Evolutionary conservation across 92 coral and sea anemone genomes (phyloP).

Genomic region (Palythoa grandis): DNA sequence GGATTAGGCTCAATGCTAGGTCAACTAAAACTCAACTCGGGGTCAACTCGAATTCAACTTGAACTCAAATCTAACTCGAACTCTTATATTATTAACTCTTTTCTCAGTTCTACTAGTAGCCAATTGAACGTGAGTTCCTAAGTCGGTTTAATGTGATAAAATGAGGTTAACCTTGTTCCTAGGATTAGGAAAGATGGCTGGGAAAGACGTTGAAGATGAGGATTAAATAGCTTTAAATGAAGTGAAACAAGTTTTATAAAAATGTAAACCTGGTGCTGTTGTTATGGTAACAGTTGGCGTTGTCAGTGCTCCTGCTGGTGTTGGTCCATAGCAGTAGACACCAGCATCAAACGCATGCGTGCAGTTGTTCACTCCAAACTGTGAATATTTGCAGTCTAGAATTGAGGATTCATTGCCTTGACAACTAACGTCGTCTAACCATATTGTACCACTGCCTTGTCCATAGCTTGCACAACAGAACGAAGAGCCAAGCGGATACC

Average conservation of each 20-base stretch:
- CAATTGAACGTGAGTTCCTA: too few species aligned
- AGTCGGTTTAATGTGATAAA: too few species aligned
- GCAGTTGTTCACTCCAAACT: constrained; percentile 26
- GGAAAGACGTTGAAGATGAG: not conserved
- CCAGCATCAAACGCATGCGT: constrained; percentile 44
- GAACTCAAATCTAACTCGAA: too few species aligned
- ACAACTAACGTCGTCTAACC: constrained; percentile 27
- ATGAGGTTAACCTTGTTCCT: too few species aligned
- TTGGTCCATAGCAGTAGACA: constrained; percentile 39
- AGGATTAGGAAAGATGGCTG: too few species aligned
- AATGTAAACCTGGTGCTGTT: constrained; percentile 24
- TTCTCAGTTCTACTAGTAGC: too few species aligned
- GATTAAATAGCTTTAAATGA: not conserved
- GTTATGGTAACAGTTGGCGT: not conserved
- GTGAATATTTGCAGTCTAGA: constrained; percentile 11
- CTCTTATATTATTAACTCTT: too few species aligned
- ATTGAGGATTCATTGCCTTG: constrained; percentile 36
- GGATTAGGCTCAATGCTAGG: too few species aligned
- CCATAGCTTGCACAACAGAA: constrained; percentile 44
- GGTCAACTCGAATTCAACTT: too few species aligned
- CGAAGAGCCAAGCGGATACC: constrained; percentile 26
- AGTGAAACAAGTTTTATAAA: not conserved
- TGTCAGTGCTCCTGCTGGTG: not conserved
- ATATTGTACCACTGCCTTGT: constrained; percentile 16
- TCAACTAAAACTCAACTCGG: too few species aligned